Evolutionary conservation across 1,140 invertebrate species (phyloP), one percentile per base, ranked within the genome.

Genomic region (Neomicropteryx cornuta): DNA sequence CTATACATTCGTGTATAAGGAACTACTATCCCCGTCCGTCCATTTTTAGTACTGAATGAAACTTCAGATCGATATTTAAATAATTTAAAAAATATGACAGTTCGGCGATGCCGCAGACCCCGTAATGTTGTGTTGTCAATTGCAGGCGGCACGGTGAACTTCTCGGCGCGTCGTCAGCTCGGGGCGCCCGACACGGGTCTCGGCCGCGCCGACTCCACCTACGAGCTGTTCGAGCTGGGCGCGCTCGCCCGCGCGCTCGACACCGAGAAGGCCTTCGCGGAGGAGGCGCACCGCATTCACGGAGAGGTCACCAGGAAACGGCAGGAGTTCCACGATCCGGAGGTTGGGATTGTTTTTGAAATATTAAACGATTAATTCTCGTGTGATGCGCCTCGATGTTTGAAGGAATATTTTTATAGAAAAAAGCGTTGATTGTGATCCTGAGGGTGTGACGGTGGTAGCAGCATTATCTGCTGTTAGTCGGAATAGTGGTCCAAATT

Each of bases 171-270:
- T n/a, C n/a, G 13, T 13, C 23, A 27, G 23, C 50, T 34, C 41
- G 4, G 46, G 50, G 13, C 58, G 51, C 37, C 52, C 48, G 39
- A 45, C 47, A 18, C 50, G 49, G 35, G 49, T 52, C 30, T 37
- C 37, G 17, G 42, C 13, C 43, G 43, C 8, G 45, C 46, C 11
- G 42, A 58, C 47, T 50, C 44, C 38, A 59, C 53, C 3, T 64
- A 64, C 18, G 68, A 72, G 47, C 46, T 58, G 0, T 52, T 54
- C 39, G 82, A 87, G 55, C 35, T 85, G 14, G 70, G 74, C 38
- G 76, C 81, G 29, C 64, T 89, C 33, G 77, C 78, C n/a, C 75
- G 73, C 47, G 83, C 80, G 29, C 55, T 87, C 33, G 83, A 87
- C 51, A 75, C 70, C 13, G 71, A 84, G 52, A 87, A 87, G 60